Percentiles rank a stretch among this genome's conserved stretches.
Conservation (phyloP, 2,113 vertebrate genomes). For the Apistogramma diplotaenia region DNA sequence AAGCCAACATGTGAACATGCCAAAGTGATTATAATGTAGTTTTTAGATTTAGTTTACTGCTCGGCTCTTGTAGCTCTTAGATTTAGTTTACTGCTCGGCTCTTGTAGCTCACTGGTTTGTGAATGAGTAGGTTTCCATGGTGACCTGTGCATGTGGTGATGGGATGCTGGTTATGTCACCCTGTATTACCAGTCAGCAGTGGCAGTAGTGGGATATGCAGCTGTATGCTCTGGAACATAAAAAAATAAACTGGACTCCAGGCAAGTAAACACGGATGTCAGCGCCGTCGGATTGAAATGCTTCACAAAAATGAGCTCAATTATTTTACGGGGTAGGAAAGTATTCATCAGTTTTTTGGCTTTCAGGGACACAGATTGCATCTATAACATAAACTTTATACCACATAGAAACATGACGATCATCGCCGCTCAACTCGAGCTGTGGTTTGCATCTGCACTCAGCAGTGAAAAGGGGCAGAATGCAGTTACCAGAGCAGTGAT, state of each 20-base stretch:
- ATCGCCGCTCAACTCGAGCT: not conserved
- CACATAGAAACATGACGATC: not conserved
- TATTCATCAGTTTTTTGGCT: not conserved
- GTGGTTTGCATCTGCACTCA: not conserved
- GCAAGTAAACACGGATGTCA: not conserved
- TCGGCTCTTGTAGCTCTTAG: too few relatives aligned
- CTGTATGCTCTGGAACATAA: not conserved
- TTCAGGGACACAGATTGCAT: not conserved
- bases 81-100: too few relatives aligned
- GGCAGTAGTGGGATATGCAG: not conserved
- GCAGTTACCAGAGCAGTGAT: conserved; percentile 27
- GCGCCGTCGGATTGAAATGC: not conserved
- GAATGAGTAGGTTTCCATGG: not conserved
- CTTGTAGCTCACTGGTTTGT: not conserved
- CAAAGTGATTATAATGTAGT: not conserved
- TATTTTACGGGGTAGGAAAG: not conserved
- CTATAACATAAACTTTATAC: not conserved
- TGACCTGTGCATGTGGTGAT: not conserved
- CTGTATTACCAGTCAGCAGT: not conserved
- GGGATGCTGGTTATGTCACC: not conserved
- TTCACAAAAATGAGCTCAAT: not conserved
- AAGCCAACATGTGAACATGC: not conserved
- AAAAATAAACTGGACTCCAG: not conserved
- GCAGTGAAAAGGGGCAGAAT: not conserved
- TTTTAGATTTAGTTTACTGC: not conserved